A percentile compares a stretch with the other conserved stretches of the same genome.
phyloP scores from a whole-genome alignment of 2,113 vertebrate genomes.

The Nerophis ophidion region DNA sequence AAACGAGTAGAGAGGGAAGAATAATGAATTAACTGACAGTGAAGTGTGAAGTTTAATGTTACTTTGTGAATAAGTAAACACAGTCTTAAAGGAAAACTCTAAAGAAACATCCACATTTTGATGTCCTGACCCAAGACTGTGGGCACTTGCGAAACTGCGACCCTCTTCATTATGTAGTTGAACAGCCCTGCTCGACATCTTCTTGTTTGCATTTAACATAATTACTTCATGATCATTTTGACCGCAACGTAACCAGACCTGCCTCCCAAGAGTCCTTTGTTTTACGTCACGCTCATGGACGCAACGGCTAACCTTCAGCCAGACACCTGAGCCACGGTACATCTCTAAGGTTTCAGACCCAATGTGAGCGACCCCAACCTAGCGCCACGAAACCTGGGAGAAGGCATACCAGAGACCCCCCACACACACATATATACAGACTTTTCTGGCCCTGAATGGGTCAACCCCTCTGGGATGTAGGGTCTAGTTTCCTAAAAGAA shows the following conservation, averaged over 20 bases:
- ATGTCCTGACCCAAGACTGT: no score
- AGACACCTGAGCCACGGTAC: constrained; percentile 54
- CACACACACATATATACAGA: not conserved
- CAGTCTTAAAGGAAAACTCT: no score
- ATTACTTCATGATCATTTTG: constrained; percentile 24
- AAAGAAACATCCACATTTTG: no score
- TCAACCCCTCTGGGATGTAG: constrained; percentile 53
- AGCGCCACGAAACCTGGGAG: constrained; percentile 35
- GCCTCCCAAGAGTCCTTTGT: constrained; percentile 53
- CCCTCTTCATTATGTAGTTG: no score
- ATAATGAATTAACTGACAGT: no score
- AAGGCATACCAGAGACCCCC: constrained; percentile 60
- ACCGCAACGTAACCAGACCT: constrained; percentile 48
- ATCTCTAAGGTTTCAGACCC: constrained; percentile 62
- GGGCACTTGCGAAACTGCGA: no score
- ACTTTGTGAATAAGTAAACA: no score
- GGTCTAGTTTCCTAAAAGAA: constrained; percentile 59
- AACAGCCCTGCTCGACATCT: constrained; percentile 8
- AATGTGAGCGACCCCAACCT: constrained; percentile 51
- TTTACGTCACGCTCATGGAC: constrained; percentile 56
- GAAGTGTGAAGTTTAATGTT: no score
- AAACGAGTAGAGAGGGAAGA: no score
- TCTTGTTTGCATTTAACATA: constrained; percentile 33
- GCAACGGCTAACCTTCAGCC: constrained; percentile 51
- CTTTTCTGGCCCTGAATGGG: constrained; percentile 44